These are phyloP conservation scores for Chrysopilus asiliformis DNA, from an alignment of 2,888 invertebrate species.

Conservation along the genomic window DNA sequence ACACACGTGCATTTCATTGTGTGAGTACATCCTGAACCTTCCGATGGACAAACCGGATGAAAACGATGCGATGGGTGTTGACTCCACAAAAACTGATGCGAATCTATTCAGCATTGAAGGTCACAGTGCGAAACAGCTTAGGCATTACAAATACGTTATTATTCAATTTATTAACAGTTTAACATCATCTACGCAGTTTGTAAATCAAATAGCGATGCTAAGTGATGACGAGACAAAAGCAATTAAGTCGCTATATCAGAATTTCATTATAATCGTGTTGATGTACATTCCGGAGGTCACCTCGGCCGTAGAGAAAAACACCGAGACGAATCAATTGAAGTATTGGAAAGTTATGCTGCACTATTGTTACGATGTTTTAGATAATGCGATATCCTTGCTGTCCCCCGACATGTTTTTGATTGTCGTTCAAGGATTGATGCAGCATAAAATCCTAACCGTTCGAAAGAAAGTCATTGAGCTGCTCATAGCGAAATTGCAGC, in stretches of 20 bases:
- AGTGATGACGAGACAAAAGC: constrained; percentile 35
- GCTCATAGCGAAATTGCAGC: constrained; percentile 65
- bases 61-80: constrained; percentile 31
- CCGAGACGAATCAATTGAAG: constrained; percentile 45
- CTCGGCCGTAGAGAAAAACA: constrained; percentile 46
- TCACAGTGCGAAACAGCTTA: constrained; percentile 58
- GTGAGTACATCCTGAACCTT: constrained; percentile 49
- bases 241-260: constrained; percentile 52
- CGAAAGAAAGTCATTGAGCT: constrained; percentile 74
- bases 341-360: constrained; percentile 76
- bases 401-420: constrained; percentile 67
- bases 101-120: constrained; percentile 47
- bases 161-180: constrained; percentile 60
- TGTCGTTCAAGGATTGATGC: constrained; percentile 59
- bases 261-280: constrained; percentile 53
- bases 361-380: constrained; percentile 64
- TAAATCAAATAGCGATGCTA: constrained; percentile 48
- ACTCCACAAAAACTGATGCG: constrained; percentile 18
- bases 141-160: constrained; percentile 72
- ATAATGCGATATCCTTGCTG: constrained; percentile 65
- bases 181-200: constrained; percentile 52
- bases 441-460: constrained; percentile 56
- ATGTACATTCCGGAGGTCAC: constrained; percentile 53
- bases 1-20: constrained; percentile 50
- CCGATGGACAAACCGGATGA: constrained; percentile 48